Evolutionary conservation across 2,888 invertebrate genomes (phyloP), one percentile per base, ranked within the genome.

Genomic region (Lepidocyrtoides sp.): DNA sequence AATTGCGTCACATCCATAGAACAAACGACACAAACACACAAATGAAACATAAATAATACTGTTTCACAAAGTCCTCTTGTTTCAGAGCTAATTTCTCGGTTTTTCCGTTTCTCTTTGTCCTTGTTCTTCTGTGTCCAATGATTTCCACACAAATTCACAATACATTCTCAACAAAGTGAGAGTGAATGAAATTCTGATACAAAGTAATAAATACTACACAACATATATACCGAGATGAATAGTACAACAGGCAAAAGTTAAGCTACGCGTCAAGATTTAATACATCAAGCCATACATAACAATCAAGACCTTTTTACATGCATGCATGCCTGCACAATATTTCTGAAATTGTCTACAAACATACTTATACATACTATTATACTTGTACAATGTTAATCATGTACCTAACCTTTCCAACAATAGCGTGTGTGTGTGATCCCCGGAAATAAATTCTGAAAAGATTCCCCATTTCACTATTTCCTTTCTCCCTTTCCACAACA

Each of bases 401-500:
- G 23, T 66, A 20, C 77, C 23, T 79, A 79, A 77, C 87, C 79
- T 79, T 29, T 82, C 82, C 82, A 89, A 89, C 44, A 57, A 4
- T 26, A 12, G 17, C 3, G 48, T 77, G 26, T 79, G 48, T 77
- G 26, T 79, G 17, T 54, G 63, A 69, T 81, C 88, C 66, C 81
- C 54, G 69, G 81, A 89, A 82, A 89, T 26, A 66, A 57, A 84
- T 77, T 60, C 72, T 12, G 54, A 57, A 88, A 89, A 89, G 89
- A 83, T 83, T 72, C 77, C 8, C 77, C 51, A 10, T 86, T 54
- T 60, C 20, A 20, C 12, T 8, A 20, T 23, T 69, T 51, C 51
- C 54, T 69, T 32, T 48, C 66, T 69, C n/a, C n/a, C 44, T 23
- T 0, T 0, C 0, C 60, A 82, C 63, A 14, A 60, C 20, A 29